These are phyloP conservation scores for Pteruthius melanotis DNA, from an alignment of 2,113 vertebrate species.

Conservation along the genomic window DNA sequence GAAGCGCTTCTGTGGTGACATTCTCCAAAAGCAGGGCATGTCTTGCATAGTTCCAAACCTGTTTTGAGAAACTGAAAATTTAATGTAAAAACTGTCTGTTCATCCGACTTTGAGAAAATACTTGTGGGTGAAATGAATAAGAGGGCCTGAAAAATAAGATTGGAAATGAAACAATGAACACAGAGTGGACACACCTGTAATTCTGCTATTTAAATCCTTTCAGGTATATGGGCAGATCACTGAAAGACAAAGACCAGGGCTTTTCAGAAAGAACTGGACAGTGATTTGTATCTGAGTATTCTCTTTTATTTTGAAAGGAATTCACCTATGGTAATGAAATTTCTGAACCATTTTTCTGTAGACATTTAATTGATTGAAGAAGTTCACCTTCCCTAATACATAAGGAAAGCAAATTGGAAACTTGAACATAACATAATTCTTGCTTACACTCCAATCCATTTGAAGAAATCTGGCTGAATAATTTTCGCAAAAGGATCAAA, in stretches of 20 bases:
- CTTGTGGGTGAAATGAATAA: background rate
- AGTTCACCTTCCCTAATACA: background rate
- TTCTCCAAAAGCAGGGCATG: background rate
- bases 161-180: background rate
- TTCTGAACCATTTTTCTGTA: background rate
- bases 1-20: background rate
- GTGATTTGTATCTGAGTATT: background rate
- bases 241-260: background rate
- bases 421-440: background rate
- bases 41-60: background rate
- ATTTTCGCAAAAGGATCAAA: background rate
- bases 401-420: slow-evolving; percentile 1
- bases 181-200: background rate
- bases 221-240: background rate
- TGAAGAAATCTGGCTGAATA: background rate
- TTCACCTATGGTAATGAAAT: background rate
- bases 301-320: background rate
- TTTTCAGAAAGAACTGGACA: background rate
- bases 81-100: background rate
- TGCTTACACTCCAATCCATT: background rate
- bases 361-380: background rate
- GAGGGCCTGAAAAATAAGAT: background rate
- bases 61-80: background rate
- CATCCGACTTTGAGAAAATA: background rate
- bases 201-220: background rate